Evolutionary conservation across 2,113 vertebrate genomes (phyloP).

Genomic region (Platysteira castanea): DNA sequence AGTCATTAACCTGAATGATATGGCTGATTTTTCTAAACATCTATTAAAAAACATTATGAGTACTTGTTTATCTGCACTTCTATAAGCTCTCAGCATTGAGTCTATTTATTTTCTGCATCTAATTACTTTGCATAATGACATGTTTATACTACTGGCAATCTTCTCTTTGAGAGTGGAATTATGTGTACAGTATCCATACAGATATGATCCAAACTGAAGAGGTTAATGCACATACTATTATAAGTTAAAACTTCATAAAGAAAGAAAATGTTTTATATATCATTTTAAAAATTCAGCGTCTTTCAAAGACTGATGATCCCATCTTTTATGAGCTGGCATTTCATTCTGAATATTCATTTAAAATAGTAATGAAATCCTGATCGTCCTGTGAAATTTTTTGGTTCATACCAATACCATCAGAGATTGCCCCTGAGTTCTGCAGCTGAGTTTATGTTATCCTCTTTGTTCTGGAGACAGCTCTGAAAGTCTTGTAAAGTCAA

Average conservation of each 20-base stretch:
- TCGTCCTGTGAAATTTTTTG: background rate
- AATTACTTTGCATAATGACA: constrained; percentile 60
- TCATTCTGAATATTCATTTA: background rate
- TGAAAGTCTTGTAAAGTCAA: background rate
- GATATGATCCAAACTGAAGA: background rate
- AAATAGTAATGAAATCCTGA: background rate
- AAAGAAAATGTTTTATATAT: background rate
- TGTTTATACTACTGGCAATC: constrained; percentile 53
- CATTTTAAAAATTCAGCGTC: background rate
- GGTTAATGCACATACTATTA: background rate
- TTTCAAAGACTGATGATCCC: background rate
- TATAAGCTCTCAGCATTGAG: constrained; percentile 16
- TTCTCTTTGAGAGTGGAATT: constrained; percentile 20
- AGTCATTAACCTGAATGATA: constrained; percentile 57
- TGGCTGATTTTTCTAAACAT: constrained; percentile 42
- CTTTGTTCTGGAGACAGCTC: background rate
- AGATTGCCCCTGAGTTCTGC: background rate
- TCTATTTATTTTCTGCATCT: constrained; percentile 51
- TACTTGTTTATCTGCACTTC: constrained; percentile 35
- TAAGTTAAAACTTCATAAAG: background rate
- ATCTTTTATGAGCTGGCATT: background rate
- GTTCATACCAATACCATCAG: background rate
- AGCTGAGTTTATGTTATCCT: background rate
- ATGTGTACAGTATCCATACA: background rate
- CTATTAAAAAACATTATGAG: constrained; percentile 41